Base-by-base conservation (phyloP, 2,113 vertebrate genomes). In the Nycticryphes semicollaris region DNA sequence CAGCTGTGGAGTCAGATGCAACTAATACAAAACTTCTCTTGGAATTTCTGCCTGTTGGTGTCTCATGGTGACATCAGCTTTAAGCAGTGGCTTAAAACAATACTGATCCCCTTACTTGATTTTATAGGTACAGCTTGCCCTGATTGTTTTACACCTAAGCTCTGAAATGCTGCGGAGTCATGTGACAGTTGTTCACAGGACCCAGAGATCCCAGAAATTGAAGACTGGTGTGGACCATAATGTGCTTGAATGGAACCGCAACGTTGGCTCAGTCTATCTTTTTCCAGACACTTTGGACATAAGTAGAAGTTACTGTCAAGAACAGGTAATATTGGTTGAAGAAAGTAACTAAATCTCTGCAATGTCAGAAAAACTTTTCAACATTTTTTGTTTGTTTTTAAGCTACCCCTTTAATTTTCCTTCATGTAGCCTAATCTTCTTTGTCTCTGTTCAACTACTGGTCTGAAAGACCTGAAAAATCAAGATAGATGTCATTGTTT, bases 391-490 rank as follows among this genome's bases (percentile, higher is more conserved):
- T 62, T 57, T 77, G 9, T 30, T 67, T 84, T 95, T 56, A 88
- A 82, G 39, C 21, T 23, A 64, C 4, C 3, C 10, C 66, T 79
- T 85, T 83, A 33, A 14, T 59, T 67, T 64, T 20, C n/a, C 19
- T 75, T 84, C 18, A 21, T 21, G 14, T 22, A 59, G 33, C 33
- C 35, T 60, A 33, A 8, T 47, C 15, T 25, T 92, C 43, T 72
- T 80, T 21, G 24, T 74, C 25, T 79, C 0, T 51, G 7, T 80
- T 91, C 84, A 50, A 37, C 37, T 68, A 21, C 31, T 76, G 25
- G 23, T 84, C 27, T 77, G 53, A 53, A 92, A 89, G 37, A 80
- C 14, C 27, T 81, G 73, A 74, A 81, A 87, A 91, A 74, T 67
- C 45, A 84, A 73, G 53, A 35, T 86, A 9, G 4, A 18, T 48